Base-by-base conservation (phyloP, 92 coral and sea anemone species). In the Heliopora coerulea region DNA sequence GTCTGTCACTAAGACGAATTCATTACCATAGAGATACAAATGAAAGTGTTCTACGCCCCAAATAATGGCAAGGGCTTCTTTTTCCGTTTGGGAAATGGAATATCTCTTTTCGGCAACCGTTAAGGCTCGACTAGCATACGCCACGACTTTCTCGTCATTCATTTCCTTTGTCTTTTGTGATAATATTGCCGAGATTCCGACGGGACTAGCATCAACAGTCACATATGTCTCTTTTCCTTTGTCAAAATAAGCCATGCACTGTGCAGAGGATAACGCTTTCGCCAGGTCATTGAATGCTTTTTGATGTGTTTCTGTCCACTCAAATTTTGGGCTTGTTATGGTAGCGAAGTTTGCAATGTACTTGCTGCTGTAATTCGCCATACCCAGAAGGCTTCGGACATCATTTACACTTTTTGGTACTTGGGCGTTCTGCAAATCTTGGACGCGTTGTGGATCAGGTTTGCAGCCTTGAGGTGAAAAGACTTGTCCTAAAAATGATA, bases 11-110 rank as follows among this genome's bases (percentile, higher is more conserved):
- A 56, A 12, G 1, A 29, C 23, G 29, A 56, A 56, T 17, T 23
- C 2, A 29, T 30, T 56, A 11, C 62, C 62, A 56, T 56, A 56
- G 1, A 56, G 11, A 23, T 18, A 56, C 29, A 56, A 23, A 23
- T 61, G 67, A n/a, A 61, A 61, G 39, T 61, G 44, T 61, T 28
- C 67, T 1, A 61, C 67, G 17, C 40, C 34, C 67, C 67, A 34
- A 0, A 61, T 25, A 4, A 61, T 61, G 0, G 67, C 67, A 9
- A 29, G 24, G 10, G 67, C 67, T 61, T 61, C 67, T 12, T 61
- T 61, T n/a, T 61, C 67, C 21, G 67, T 61, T 61, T 61, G 67
- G n/a, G n/a, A n/a, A n/a, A n/a, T n/a, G 19, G 67, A 61, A 61
- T 61, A 61, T 10, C 48, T 39, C 24, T 0, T 31, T n/a, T 61